Conservation (phyloP, 2,888 invertebrate genomes). For the Neuroscelio doddi region DNA sequence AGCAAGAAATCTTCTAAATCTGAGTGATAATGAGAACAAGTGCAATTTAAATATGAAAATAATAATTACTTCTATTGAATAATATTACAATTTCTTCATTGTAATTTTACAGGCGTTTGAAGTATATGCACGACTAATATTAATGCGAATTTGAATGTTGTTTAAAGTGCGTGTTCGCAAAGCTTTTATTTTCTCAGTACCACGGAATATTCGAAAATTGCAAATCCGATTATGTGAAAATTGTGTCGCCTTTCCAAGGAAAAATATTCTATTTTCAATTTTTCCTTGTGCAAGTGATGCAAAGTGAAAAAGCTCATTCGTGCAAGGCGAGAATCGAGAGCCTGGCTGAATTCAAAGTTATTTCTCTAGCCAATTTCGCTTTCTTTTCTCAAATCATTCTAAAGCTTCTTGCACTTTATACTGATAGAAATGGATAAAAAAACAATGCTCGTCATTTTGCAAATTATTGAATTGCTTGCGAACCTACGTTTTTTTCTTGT, state of each 20-base stretch:
- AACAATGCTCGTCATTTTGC: not conserved
- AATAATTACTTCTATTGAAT: no score
- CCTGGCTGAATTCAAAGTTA: conserved; percentile 62
- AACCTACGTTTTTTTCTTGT: not conserved
- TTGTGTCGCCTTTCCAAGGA: conserved; percentile 51
- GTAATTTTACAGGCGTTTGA: no score
- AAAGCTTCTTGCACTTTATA: no score
- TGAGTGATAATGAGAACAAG: no score
- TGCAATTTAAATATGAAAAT: no score
- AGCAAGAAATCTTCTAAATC: no score
- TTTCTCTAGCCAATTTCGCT: conserved; percentile 26
- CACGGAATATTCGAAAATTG: conserved; percentile 42
- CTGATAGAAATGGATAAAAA: no score
- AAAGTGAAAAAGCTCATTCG: conserved; percentile 56
- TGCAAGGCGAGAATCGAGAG: conserved; percentile 55
- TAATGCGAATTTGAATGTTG: conserved; percentile 19
- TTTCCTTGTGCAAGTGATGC: conserved; percentile 32
- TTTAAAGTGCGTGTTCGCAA: conserved; percentile 26
- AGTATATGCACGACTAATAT: conserved; percentile 29
- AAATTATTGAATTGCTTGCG: no score
- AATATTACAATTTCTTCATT: no score
- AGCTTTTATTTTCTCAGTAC: conserved; percentile 6
- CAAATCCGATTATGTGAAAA: conserved; percentile 54
- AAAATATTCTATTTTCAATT: conserved; percentile 49
- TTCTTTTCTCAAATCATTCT: conserved; percentile 13